A percentile compares a stretch with the other conserved stretches of the same genome.
These are phyloP conservation scores for Drosophila grimshawi DNA, from an alignment of 1,140 invertebrate species.

Conservation along the genomic window DNA sequence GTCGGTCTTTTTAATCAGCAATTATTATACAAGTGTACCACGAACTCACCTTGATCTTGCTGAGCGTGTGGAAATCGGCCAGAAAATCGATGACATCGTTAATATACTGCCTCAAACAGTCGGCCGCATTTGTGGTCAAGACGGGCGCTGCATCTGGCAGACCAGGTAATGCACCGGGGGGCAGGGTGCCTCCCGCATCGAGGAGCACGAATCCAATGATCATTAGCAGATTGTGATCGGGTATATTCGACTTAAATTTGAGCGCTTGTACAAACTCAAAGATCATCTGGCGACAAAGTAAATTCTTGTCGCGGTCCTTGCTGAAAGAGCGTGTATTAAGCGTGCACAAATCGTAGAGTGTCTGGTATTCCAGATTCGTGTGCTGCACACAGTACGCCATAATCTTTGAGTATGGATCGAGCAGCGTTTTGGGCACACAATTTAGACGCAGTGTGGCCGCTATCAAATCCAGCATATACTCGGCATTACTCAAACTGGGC, in stretches of 20 bases:
- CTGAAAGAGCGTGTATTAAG: constrained; percentile 94
- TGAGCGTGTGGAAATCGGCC: constrained; percentile 97
- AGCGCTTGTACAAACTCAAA: constrained; percentile 97
- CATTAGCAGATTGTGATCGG: constrained; percentile 96
- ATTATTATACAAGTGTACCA: not conserved
- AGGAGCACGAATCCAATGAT: constrained; percentile 95
- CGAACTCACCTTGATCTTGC: constrained; percentile 95
- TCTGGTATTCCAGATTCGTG: constrained; percentile 92
- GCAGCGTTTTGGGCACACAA: constrained; percentile 89
- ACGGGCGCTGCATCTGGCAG: constrained; percentile 85
- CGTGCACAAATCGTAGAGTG: constrained; percentile 94
- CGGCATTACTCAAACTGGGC: constrained; percentile 90
- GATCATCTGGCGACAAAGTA: constrained; percentile 94
- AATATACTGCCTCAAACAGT: constrained; percentile 96
- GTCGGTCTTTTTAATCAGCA: not conserved
- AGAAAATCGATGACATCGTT: constrained; percentile 98
- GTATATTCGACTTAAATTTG: constrained; percentile 96
- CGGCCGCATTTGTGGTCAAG: constrained; percentile 94
- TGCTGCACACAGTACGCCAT: constrained; percentile 96
- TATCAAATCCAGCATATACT: constrained; percentile 93
- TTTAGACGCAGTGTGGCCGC: constrained; percentile 93
- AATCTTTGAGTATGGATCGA: constrained; percentile 98
- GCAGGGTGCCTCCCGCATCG: constrained; percentile 88
- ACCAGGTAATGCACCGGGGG: constrained; percentile 84
- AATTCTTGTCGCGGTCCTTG: constrained; percentile 96